Percentiles rank a stretch among this genome's conserved stretches.
Evolutionary conservation across 2,888 invertebrate species (phyloP).

Genomic region (Watsonalla binaria): DNA sequence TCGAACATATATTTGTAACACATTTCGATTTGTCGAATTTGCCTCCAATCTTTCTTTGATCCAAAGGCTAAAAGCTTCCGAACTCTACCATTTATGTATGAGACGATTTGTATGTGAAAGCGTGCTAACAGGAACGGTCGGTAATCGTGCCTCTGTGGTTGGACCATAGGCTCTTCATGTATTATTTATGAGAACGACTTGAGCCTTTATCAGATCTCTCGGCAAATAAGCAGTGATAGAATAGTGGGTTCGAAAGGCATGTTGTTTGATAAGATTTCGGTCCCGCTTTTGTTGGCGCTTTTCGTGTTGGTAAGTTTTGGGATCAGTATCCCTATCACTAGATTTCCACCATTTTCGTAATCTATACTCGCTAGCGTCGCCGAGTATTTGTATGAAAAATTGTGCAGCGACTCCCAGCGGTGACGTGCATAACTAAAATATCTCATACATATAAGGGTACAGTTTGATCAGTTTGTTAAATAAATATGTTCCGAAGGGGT

Average conservation of each 20-base stretch:
- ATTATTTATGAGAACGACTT: not conserved
- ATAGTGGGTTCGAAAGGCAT: not conserved
- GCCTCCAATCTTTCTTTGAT: slow-evolving; percentile 1
- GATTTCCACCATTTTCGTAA: no score
- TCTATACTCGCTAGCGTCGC: no score
- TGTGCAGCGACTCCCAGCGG: no score
- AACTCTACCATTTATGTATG: slow-evolving; percentile 2
- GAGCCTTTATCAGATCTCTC: not conserved
- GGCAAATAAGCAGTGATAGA: not conserved
- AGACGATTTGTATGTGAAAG: slow-evolving; percentile 2
- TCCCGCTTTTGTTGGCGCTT: no score
- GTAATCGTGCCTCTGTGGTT: not conserved
- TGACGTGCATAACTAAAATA: no score
- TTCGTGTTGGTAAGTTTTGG: no score
- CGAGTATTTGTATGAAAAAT: no score
- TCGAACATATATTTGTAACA: not conserved
- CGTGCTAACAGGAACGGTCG: not conserved
- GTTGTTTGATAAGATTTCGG: no score
- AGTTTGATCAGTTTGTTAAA: no score
- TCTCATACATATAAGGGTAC: no score
- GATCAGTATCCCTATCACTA: no score
- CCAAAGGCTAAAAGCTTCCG: not conserved
- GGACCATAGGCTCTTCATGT: not conserved
- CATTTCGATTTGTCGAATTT: slow-evolving; percentile 1
- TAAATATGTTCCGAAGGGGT: no score